Evolutionary conservation across 2,888 invertebrate species (phyloP).

Genomic region (Tillus elongatus): DNA sequence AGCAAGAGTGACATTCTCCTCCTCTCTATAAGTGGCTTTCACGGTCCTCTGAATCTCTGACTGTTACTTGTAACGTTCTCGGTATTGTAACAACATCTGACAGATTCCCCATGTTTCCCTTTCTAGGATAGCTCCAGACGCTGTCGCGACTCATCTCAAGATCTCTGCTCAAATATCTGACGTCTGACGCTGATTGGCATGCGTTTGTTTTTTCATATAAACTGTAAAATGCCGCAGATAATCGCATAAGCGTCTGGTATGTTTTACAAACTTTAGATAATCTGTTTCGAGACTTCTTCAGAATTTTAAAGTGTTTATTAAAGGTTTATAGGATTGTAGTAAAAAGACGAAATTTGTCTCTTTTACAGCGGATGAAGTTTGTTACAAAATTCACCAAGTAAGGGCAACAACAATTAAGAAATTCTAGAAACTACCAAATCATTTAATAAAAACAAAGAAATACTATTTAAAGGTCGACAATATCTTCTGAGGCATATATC

Average conservation of each 20-base stretch:
- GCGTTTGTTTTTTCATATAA: slow-evolving; percentile 18
- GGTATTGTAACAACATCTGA: slow-evolving; percentile 38
- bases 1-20: slow-evolving; percentile 24
- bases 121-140: slow-evolving; percentile 39
- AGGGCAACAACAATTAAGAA: too few relatives aligned
- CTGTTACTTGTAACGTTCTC: slow-evolving; percentile 37
- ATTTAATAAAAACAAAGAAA: too few relatives aligned
- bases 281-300: too few relatives aligned
- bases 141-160: slow-evolving; percentile 40
- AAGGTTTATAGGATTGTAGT: too few relatives aligned
- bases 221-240: slow-evolving; percentile 19
- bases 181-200: slow-evolving; percentile 40
- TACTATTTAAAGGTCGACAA: too few relatives aligned
- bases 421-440: too few relatives aligned
- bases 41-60: slow-evolving; percentile 22
- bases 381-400: too few relatives aligned
- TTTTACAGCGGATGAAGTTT: too few relatives aligned
- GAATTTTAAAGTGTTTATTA: too few relatives aligned
- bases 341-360: too few relatives aligned
- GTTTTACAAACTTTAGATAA: too few relatives aligned
- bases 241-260: slow-evolving; percentile 14
- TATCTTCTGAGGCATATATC: too few relatives aligned
- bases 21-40: slow-evolving; percentile 28
- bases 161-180: slow-evolving; percentile 36
- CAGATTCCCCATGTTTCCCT: slow-evolving; percentile 39